phyloP scores from a whole-genome alignment of 2,888 invertebrate species.

The Digitonthophagus gazella region DNA sequence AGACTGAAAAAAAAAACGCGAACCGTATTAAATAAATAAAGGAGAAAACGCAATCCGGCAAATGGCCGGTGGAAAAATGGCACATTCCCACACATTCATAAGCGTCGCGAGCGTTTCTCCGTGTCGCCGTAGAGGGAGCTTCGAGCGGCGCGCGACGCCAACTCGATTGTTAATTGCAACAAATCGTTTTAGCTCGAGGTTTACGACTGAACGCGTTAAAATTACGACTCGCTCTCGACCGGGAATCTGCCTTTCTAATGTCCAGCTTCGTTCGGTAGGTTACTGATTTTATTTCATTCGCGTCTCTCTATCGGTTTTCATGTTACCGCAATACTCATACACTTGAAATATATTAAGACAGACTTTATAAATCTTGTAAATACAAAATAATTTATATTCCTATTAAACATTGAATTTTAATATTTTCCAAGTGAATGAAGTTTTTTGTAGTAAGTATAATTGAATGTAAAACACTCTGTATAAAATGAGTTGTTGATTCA shows the following conservation, averaged over 20 bases:
- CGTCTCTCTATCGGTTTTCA: background rate
- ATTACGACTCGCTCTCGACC: slow-evolving; percentile 6
- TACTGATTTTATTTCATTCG: background rate
- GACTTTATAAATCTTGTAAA: too few relatives aligned
- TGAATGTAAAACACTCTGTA: too few relatives aligned
- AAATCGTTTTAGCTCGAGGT: slow-evolving; percentile 2
- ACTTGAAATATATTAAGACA: too few relatives aligned
- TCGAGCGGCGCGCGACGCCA: background rate
- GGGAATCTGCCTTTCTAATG: slow-evolving; percentile 12
- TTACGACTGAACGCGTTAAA: slow-evolving; percentile 16
- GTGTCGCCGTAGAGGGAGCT: background rate
- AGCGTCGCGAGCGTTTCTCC: background rate
- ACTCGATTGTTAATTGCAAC: slow-evolving; percentile 15
- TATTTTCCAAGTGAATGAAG: too few relatives aligned
- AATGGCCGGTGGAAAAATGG: slow-evolving; percentile 2
- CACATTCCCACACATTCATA: slow-evolving; percentile 9
- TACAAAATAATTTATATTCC: too few relatives aligned
- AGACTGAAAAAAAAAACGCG: background rate
- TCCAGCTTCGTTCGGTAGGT: background rate
- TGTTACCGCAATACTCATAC: background rate
- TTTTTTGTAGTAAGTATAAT: too few relatives aligned
- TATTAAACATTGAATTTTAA: too few relatives aligned
- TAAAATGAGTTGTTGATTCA: too few relatives aligned
- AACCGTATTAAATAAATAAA: background rate
- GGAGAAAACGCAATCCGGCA: slow-evolving; percentile 2